Percentiles rank a stretch among this genome's conserved stretches.
phyloP scores from a whole-genome alignment of 30 jellyfish, hydroid and myxozoan species.

The Turritopsis dohrnii region DNA sequence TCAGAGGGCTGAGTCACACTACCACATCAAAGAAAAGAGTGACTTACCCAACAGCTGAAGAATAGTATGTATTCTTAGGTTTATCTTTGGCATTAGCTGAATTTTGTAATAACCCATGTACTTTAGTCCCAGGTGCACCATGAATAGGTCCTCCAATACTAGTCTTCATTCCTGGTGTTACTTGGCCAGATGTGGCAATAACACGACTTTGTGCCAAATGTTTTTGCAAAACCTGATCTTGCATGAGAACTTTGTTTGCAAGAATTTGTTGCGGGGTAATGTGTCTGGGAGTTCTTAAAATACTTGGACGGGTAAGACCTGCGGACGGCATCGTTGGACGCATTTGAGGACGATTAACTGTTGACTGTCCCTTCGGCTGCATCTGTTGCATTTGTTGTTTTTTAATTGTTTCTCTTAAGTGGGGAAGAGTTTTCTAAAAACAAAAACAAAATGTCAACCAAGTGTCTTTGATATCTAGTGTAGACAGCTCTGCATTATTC shows the following conservation, averaged over 20 bases:
- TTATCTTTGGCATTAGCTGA: slow-evolving; percentile 42
- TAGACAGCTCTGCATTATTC: too few relatives aligned
- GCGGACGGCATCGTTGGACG: slow-evolving; percentile 19
- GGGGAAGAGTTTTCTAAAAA: slow-evolving; percentile 85
- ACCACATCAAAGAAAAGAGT: not conserved
- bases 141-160: slow-evolving; percentile 21
- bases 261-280: slow-evolving; percentile 62
- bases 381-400: slow-evolving; percentile 59
- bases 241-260: slow-evolving; percentile 34
- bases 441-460: too few relatives aligned
- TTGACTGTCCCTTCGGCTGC: slow-evolving; percentile 36
- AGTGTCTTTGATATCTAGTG: too few relatives aligned
- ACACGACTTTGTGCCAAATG: slow-evolving; percentile 48
- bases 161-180: slow-evolving; percentile 36
- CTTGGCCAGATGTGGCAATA: slow-evolving; percentile 39
- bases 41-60: slow-evolving; percentile 41
- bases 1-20: not conserved
- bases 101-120: not conserved
- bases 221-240: slow-evolving; percentile 41
- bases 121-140: slow-evolving; percentile 3
- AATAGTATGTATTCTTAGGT: slow-evolving; percentile 41
- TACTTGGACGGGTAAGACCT: not conserved
- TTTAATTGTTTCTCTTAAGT: slow-evolving; percentile 77
- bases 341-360: not conserved
- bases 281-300: not conserved